Conservation (phyloP, 2,888 invertebrate genomes). For the Cordilura impudica region DNA sequence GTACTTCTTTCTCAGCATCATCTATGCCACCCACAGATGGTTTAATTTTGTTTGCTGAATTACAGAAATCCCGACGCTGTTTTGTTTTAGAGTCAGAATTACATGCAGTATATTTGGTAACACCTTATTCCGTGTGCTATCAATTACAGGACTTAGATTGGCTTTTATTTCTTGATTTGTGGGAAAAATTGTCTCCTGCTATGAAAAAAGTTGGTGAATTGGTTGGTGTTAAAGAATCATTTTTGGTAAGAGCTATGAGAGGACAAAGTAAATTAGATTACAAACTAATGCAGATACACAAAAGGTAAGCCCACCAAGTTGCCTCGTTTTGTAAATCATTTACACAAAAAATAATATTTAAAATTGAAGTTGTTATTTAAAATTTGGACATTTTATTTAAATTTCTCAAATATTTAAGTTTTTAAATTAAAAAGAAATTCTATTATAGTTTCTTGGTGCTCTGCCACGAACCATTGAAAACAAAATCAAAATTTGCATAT, state of each 20-base stretch:
- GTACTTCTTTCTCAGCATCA: constrained; percentile 80
- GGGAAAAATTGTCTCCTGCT: constrained; percentile 87
- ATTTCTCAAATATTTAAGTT: no score
- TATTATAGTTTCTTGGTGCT: no score
- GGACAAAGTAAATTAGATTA: constrained; percentile 81
- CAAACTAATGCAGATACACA: constrained; percentile 82
- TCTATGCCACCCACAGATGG: constrained; percentile 97
- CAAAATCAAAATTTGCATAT: no score
- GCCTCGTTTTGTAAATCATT: no score
- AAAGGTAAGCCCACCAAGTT: no score
- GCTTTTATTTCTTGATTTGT: constrained; percentile 87
- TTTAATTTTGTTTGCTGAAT: constrained; percentile 90
- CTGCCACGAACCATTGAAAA: no score
- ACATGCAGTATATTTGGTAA: constrained; percentile 96
- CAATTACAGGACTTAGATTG: constrained; percentile 88
- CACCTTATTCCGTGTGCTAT: constrained; percentile 92
- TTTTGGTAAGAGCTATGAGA: constrained; percentile 87
- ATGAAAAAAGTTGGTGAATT: constrained; percentile 92
- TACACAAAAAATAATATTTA: no score
- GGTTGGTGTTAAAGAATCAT: constrained; percentile 92
- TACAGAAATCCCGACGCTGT: constrained; percentile 92
- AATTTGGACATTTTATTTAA: no score
- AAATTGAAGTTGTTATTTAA: no score
- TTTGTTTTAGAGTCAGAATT: constrained; percentile 96
- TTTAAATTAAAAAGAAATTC: no score